phyloP scores from a whole-genome alignment of 2,888 invertebrate species.

The Hartigia nigra region DNA sequence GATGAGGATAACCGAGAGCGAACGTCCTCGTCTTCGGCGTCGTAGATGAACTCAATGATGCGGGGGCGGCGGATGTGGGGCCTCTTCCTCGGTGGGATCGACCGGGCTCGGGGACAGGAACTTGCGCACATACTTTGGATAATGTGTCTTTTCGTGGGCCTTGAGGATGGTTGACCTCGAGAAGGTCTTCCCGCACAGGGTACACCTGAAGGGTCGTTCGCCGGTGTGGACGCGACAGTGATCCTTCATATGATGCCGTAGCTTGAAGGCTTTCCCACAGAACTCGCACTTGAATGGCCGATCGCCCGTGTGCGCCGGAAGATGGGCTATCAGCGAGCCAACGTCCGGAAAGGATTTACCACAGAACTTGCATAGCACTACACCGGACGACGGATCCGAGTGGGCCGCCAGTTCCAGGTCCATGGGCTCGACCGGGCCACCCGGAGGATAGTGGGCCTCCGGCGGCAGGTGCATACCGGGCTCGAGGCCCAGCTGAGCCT shows the following conservation, averaged over 20 bases:
- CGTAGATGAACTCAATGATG: conserved; percentile 20
- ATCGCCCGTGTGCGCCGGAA: conserved; percentile 91
- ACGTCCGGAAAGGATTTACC: conserved; percentile 94
- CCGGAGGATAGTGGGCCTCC: conserved; percentile 63
- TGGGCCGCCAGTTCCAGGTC: conserved; percentile 74
- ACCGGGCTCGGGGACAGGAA: conserved; percentile 89
- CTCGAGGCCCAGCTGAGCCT: conserved; percentile 65
- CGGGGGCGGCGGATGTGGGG: conserved; percentile 66
- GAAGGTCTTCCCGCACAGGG: conserved; percentile 90
- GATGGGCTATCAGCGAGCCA: conserved; percentile 85
- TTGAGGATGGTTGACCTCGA: conserved; percentile 91
- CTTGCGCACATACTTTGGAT: conserved; percentile 90
- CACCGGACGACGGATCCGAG: conserved; percentile 76
- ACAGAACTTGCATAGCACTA: conserved; percentile 91
- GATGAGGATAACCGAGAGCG: too few species aligned
- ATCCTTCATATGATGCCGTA: conserved; percentile 94
- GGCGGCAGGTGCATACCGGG: conserved; percentile 61
- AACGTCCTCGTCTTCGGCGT: conserved; percentile 2
- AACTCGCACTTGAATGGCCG: conserved; percentile 94
- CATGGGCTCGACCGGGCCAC: conserved; percentile 68
- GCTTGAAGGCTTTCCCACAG: conserved; percentile 93
- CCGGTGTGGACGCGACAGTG: conserved; percentile 94
- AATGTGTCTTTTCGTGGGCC: conserved; percentile 93
- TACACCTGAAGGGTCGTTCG: conserved; percentile 89
- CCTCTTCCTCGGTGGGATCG: conserved; percentile 83